Evolutionary conservation across 2,888 invertebrate species (phyloP), one percentile per base, ranked within the genome.

Genomic region (Anodontia alba): DNA sequence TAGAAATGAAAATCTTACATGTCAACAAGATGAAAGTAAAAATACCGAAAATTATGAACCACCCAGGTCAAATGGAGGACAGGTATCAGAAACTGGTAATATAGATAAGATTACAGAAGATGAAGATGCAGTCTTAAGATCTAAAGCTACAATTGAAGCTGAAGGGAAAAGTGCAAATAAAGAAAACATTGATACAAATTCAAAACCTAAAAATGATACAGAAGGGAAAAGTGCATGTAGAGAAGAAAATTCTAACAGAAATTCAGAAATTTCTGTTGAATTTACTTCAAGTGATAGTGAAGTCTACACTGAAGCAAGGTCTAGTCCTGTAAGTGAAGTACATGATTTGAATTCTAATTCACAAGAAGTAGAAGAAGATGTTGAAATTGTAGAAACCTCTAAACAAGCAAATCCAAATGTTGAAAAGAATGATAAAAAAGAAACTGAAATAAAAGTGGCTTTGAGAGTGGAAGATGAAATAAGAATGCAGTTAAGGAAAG

Each of bases 241-340:
- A 10, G 26, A 36, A 36, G 67, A 31, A 12, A 23, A 31, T 36
- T 23, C 36, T 67, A 20, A 31, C 3, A 67, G 38, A 69, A 38
- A 42, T 69, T 26, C 43, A 54, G 8, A 10, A 54, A 54, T 3
- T 33, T 31, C 62, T 20, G 20, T 62, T 12, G 62, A 62, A 33
- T 20, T 33, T 20, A 62, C 62, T 10, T 62, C 62, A 33, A 62
- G 62, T 62, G 62, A 62, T 12, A 62, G 62, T 62, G 62, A 62
- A 33, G 3, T 17, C 2, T 29, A 8, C 12, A 62, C 62, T 29
- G 70, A 70, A 46, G 31, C 31, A 26, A 46, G 0, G 1, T 46
- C 70, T 46, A 49, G 33, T 42, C n/a, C 8, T 46, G 29, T 20
- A 43, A 26, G 43, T 20, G 29, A 23, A 42, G 2, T 42, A 7